Evolutionary conservation across 64 coral and sea anemone genomes (phyloP), one percentile per base, ranked within the genome.

Genomic region (Montipora efflorescens): DNA sequence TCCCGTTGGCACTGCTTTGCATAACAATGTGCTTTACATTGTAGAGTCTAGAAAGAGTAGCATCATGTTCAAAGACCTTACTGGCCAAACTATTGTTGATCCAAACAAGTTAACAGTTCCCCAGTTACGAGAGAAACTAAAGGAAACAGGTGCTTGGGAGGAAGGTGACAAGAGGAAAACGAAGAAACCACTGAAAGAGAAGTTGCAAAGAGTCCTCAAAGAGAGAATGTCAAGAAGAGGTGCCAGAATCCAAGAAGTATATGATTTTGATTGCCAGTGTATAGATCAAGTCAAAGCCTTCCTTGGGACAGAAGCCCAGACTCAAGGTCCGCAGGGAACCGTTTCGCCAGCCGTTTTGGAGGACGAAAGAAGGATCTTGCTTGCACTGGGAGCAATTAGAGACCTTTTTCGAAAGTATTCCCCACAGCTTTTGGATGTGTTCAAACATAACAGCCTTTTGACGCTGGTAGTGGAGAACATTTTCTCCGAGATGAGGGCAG

Each of bases 241-340:
- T 6, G 48, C 47, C 90, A 91, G 90, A 91, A 69, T 91, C 51
- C 90, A 91, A 69, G 90, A 91, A 59, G 90, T 83, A 70, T 83
- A 91, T 48, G 79, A 83, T 67, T 91, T 91, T 59, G 90, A 90
- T 48, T 90, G 76, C 69, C 76, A 90, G 36, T 90, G 88, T 59
- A 48, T 80, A 67, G 70, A 82, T 46, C 67, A 91, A 91, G 47
- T 84, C 19, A 92, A 84, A 59, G 78, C 69, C 69, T 91, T 82
- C 13, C 62, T 83, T 83, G 78, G 51, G 90, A 73, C 79, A 48
- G 67, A 67, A 15, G 90, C 79, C 79, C 79, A 91, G 90, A 91
- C 79, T 45, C 78, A 91, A 91, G 79, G 79, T 80, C 90, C 68
- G n/a, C 79, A 91, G 61, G 78, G 90, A 51, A 91, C 90, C n/a